These are phyloP conservation scores for Tiliacea aurago DNA, from an alignment of 2,888 invertebrate genomes.

Conservation along the genomic window DNA sequence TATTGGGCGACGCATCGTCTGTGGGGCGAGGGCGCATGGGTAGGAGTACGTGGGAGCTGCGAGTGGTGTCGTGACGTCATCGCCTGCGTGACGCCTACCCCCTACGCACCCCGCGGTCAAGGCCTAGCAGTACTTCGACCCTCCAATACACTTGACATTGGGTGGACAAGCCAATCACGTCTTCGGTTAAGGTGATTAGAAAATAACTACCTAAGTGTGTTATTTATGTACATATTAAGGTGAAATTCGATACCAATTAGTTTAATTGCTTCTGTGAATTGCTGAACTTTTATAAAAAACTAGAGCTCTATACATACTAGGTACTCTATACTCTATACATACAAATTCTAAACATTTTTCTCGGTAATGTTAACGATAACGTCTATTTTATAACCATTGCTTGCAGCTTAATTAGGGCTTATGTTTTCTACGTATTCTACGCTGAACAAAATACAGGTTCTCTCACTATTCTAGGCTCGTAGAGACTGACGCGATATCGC, in stretches of 20 bases:
- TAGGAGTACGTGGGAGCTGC: slow-evolving; percentile 64
- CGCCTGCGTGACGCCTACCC: slow-evolving; percentile 77
- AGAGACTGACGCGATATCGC: no score
- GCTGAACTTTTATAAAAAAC: slow-evolving; percentile 20
- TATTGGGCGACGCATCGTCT: slow-evolving; percentile 73
- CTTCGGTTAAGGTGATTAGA: slow-evolving; percentile 51
- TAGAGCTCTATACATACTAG: background rate
- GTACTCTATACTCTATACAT: no score
- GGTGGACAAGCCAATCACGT: slow-evolving; percentile 64
- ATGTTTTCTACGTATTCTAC: slow-evolving; percentile 52
- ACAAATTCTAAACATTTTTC: slow-evolving; percentile 46
- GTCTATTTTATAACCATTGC: slow-evolving; percentile 35
- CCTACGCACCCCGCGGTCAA: slow-evolving; percentile 81
- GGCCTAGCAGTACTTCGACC: slow-evolving; percentile 74
- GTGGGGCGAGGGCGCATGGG: slow-evolving; percentile 73
- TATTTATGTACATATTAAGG: slow-evolving; percentile 13
- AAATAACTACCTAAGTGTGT: slow-evolving; percentile 24
- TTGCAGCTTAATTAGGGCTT: slow-evolving; percentile 28
- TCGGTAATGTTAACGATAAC: slow-evolving; percentile 38
- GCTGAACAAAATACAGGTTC: slow-evolving; percentile 26
- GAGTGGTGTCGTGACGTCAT: slow-evolving; percentile 80
- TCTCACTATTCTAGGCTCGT: no score
- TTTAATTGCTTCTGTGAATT: slow-evolving; percentile 38
- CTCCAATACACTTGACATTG: slow-evolving; percentile 83
- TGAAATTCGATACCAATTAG: slow-evolving; percentile 39